Evolutionary conservation across 2,888 invertebrate species (phyloP).

Genomic region (Drosophila suboccidentalis): DNA sequence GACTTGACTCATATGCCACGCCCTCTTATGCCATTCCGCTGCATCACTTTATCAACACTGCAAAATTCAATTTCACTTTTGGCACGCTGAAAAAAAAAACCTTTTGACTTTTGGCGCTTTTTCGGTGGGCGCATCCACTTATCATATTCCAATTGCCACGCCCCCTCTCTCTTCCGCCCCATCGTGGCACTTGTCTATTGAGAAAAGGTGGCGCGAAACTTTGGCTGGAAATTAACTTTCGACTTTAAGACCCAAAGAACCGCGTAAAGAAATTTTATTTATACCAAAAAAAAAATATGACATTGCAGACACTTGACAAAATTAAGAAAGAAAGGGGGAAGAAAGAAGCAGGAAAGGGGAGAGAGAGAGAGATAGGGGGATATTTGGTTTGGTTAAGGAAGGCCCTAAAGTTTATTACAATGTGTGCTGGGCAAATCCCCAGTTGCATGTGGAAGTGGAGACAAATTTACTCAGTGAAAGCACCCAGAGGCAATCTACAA

Average conservation of each 20-base stretch:
- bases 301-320: slow-evolving; percentile 52
- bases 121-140: slow-evolving; percentile 56
- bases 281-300: slow-evolving; percentile 32
- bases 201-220: slow-evolving; percentile 31
- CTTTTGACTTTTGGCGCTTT: slow-evolving; percentile 27
- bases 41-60: slow-evolving; percentile 74
- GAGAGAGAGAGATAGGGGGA: background rate
- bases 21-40: slow-evolving; percentile 15
- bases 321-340: slow-evolving; percentile 21
- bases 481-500: slow-evolving; percentile 69
- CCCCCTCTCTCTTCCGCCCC: background rate
- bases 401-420: slow-evolving; percentile 48
- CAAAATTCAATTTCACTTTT: slow-evolving; percentile 79
- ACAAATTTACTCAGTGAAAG: slow-evolving; percentile 67
- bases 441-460: slow-evolving; percentile 36
- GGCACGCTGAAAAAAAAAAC: slow-evolving; percentile 45
- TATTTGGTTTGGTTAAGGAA: slow-evolving; percentile 1
- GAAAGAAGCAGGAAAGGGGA: background rate
- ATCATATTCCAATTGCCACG: slow-evolving; percentile 68
- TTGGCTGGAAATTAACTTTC: slow-evolving; percentile 43
- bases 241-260: slow-evolving; percentile 44
- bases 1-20: slow-evolving; percentile 37
- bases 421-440: slow-evolving; percentile 45
- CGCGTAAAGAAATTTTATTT: slow-evolving; percentile 33
- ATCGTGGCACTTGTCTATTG: slow-evolving; percentile 1